Evolutionary conservation across 1,140 invertebrate genomes (phyloP), one percentile per base, ranked within the genome.

Genomic region (Anastatus disparis): DNA sequence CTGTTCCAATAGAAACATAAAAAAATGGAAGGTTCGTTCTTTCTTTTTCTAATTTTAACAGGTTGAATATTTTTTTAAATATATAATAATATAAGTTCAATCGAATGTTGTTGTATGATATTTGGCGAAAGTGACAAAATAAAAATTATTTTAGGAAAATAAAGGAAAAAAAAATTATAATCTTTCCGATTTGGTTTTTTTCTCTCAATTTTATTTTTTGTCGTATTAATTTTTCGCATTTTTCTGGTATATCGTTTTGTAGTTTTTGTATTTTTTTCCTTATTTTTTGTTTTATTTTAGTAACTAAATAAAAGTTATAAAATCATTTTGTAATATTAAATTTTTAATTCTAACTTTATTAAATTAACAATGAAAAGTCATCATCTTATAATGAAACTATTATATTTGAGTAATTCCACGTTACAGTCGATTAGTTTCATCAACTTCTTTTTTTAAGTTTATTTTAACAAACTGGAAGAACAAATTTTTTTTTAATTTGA

Each of bases 131-230:
- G 12, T 40, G 40, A 26, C 27, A 55, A 50, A 61, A 59, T 52
- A 62, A 65, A 65, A 61, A 61, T 61, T 71, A 71, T 71, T 71
- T 65, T 65, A 59, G 70, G 70, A 71, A 66, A 66, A 65, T 52
- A 52, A 65, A 65, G n/a, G n/a, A n/a, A n/a, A n/a, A n/a, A n/a
- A n/a, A n/a, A n/a, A n/a, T n/a, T n/a, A n/a, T n/a, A n/a, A n/a
- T n/a, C n/a, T n/a, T n/a, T n/a, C n/a, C n/a, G n/a, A n/a, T n/a
- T n/a, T n/a, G n/a, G n/a, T n/a, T n/a, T n/a, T n/a, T n/a, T n/a
- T n/a, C n/a, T n/a, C n/a, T n/a, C n/a, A n/a, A 42, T 55, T 70
- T 38, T 50, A 38, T 61, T 63, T 27, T 62, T 63, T 17, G 55
- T 46, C 24, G 13, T 61, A n/a, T n/a, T n/a, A 58, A 53, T 52